These are phyloP conservation scores for Apomyelois bistriatella DNA, from an alignment of 2,888 invertebrate genomes.

Conservation along the genomic window DNA sequence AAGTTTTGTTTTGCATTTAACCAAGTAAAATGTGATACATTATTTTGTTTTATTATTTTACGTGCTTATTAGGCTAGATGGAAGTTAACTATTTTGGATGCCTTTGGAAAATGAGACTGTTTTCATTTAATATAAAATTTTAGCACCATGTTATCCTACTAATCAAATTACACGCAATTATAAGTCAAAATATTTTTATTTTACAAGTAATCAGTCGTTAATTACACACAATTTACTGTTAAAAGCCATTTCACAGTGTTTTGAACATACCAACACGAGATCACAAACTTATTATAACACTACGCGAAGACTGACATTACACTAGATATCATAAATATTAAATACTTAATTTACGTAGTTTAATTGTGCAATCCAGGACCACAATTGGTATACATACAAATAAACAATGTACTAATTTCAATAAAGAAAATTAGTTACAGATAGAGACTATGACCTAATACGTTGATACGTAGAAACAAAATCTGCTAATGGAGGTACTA, in stretches of 20 bases:
- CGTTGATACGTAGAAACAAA: no score
- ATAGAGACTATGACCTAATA: no score
- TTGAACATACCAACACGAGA: conserved; percentile 9
- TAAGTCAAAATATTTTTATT: conserved; percentile 14
- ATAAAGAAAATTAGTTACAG: not conserved
- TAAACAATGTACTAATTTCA: not conserved
- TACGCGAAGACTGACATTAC: conserved; percentile 2
- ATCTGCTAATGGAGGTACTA: no score
- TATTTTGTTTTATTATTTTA: conserved; percentile 5
- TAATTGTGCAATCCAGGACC: not conserved
- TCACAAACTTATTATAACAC: conserved; percentile 12
- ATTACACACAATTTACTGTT: conserved; percentile 20
- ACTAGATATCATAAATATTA: not conserved
- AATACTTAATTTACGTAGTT: not conserved
- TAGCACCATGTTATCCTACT: no score
- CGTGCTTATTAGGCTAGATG: no score
- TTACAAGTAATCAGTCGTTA: conserved; percentile 32
- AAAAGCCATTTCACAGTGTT: conserved; percentile 11
- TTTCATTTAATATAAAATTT: no score
- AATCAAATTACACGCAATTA: no score
- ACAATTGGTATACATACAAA: not conserved
- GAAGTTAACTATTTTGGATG: no score
- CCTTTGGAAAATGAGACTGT: no score
- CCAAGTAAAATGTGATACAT: conserved; percentile 30
- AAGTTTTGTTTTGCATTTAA: conserved; percentile 35